These are phyloP conservation scores for Unio delphinus DNA, from an alignment of 2,888 invertebrate genomes.

Conservation along the genomic window DNA sequence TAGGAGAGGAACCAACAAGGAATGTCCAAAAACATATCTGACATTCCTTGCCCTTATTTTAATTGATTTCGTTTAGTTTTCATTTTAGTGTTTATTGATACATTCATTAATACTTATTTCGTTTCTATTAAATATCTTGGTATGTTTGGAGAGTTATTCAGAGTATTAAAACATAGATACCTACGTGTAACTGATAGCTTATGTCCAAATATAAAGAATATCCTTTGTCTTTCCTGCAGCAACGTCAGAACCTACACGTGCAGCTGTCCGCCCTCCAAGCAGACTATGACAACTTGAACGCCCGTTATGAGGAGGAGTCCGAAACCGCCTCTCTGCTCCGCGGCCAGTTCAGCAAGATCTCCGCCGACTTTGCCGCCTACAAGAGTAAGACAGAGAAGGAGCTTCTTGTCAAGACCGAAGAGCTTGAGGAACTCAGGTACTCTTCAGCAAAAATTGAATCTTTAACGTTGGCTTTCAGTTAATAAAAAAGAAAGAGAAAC, in stretches of 20 bases:
- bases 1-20: too few relatives aligned
- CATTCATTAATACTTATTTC: too few relatives aligned
- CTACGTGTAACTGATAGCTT: too few relatives aligned
- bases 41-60: too few relatives aligned
- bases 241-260: slow-evolving; percentile 66
- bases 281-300: slow-evolving; percentile 78
- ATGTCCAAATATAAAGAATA: neutral
- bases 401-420: slow-evolving; percentile 92
- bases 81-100: too few relatives aligned
- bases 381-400: slow-evolving; percentile 97
- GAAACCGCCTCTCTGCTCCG: slow-evolving; percentile 97
- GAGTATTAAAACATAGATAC: too few relatives aligned
- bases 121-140: too few relatives aligned
- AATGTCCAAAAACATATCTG: too few relatives aligned
- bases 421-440: slow-evolving; percentile 80
- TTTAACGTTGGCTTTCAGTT: too few relatives aligned
- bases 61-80: too few relatives aligned
- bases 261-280: slow-evolving; percentile 65
- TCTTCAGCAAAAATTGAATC: slow-evolving; percentile 1
- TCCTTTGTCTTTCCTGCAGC: slow-evolving; percentile 42
- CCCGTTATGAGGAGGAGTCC: slow-evolving; percentile 97
- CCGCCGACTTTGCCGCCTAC: slow-evolving; percentile 86
- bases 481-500: too few relatives aligned
- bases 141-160: too few relatives aligned
- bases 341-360: slow-evolving; percentile 94